phyloP scores from a whole-genome alignment of 1,140 invertebrate species.

The Trachelipus rathkii region DNA sequence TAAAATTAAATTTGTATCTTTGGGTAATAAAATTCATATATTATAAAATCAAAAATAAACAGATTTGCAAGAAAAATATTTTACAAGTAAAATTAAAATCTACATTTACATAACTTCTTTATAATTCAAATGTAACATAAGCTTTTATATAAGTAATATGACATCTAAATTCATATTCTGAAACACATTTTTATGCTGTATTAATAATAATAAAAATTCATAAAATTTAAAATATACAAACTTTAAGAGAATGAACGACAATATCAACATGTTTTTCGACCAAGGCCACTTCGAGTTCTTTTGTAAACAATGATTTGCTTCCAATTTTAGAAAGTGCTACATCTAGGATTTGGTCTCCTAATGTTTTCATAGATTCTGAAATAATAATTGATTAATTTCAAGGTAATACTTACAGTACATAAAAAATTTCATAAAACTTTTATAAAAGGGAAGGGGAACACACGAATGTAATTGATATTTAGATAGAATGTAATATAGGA shows the following conservation, averaged over 20 bases:
- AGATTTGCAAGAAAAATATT: not conserved
- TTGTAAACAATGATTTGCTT: constrained; percentile 92
- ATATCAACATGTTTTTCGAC: constrained; percentile 77
- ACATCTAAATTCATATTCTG: no score
- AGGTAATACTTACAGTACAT: constrained; percentile 24
- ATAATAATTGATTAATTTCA: no score
- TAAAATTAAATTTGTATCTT: not conserved
- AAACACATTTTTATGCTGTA: no score
- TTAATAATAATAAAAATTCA: no score
- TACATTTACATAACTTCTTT: not conserved
- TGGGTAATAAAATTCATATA: not conserved
- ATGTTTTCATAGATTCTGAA: constrained; percentile 82
- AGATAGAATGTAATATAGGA: not conserved
- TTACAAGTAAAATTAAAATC: not conserved
- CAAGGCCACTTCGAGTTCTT: constrained; percentile 85
- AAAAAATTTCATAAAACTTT: constrained; percentile 17
- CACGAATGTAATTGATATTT: not conserved
- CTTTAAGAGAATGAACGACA: constrained; percentile 92
- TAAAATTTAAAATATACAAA: not conserved
- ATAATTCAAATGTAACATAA: no score
- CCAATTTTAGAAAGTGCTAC: constrained; percentile 90
- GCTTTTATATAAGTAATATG: no score
- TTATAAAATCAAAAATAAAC: not conserved
- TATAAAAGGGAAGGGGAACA: not conserved
- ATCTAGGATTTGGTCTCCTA: constrained; percentile 84